Base-by-base conservation (phyloP, 1,140 invertebrate species). In the Micrasema minimum region DNA sequence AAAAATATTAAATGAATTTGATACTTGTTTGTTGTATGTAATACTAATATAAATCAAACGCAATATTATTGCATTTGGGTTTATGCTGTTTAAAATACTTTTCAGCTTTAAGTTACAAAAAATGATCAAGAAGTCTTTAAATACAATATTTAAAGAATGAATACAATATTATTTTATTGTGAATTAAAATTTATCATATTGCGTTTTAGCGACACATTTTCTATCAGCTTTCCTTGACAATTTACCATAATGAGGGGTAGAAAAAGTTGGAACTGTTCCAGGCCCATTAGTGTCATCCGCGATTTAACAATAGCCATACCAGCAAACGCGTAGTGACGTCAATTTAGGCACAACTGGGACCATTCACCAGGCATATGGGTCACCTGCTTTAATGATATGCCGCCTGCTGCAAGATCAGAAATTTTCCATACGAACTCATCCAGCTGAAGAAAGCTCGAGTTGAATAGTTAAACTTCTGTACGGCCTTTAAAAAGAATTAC, bases 361-460 rank as follows among this genome's bases (percentile, higher is more conserved):
- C 35, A 59, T 59, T 59, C 37, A 35, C 55, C 4, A 12, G 55
- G 48, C 10, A 59, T 59, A 59, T 59, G 55, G 55, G 55, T 59
- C 55, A 59, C 55, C 55, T 59, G 55, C 55, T 59, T 59, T 59
- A 59, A 59, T 59, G 55, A 59, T 20, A 41, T 38, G 55, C 55
- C 55, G 55, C 37, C 55, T 41, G 16, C 35, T 14, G 41, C 41
- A 16, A 48, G 10, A 2, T 51, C 48, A 22, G 16, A 16, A 38
- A 59, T 59, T 59, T 38, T 41, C 35, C 37, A 43, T 59, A 59
- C n/a, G 18, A n/a, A 22, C 37, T 38, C 35, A 59, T n/a, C 20
- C 55, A 43, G 6, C 38, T 16, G 55, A 59, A 59, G 55, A 43
- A 41, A 43, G 16, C 55, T 41, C 38, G 5, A 37, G 35, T 23